phyloP scores from a whole-genome alignment of 1,140 invertebrate species.

The Formica exsecta region DNA sequence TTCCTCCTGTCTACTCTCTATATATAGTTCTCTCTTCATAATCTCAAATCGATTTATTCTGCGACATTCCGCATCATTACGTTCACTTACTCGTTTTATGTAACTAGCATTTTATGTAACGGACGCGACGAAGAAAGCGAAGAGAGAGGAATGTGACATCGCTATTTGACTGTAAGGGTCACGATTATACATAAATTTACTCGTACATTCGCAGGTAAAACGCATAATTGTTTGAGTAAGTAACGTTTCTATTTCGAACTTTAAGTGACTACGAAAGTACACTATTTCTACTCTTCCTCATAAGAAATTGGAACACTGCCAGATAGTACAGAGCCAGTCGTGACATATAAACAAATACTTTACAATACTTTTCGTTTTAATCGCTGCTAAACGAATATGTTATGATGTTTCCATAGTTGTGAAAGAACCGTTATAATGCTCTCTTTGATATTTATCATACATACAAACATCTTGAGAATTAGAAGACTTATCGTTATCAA shows the following conservation, averaged over 20 bases:
- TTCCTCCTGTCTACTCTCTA: neutral
- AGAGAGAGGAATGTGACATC: neutral
- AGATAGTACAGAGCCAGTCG: neutral
- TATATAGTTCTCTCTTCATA: neutral
- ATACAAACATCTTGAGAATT: neutral
- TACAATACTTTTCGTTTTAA: neutral
- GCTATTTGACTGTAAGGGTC: neutral
- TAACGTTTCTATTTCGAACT: neutral
- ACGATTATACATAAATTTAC: neutral
- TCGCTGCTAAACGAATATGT: neutral
- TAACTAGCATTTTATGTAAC: neutral
- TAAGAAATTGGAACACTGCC: neutral
- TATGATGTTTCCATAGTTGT: neutral
- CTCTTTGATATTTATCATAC: neutral
- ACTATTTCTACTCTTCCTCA: slow-evolving; percentile 21
- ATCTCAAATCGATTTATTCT: neutral
- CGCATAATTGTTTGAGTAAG: neutral
- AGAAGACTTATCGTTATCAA: slow-evolving; percentile 1
- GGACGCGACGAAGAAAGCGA: neutral
- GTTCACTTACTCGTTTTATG: neutral
- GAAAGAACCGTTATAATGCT: neutral
- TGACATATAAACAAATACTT: neutral
- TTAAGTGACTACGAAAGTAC: neutral
- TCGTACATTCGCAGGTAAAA: neutral
- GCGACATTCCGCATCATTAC: neutral